A percentile compares a stretch with the other conserved stretches of the same genome.
Conservation (phyloP, 2,888 invertebrate genomes). For the Polyommatus icarus region DNA sequence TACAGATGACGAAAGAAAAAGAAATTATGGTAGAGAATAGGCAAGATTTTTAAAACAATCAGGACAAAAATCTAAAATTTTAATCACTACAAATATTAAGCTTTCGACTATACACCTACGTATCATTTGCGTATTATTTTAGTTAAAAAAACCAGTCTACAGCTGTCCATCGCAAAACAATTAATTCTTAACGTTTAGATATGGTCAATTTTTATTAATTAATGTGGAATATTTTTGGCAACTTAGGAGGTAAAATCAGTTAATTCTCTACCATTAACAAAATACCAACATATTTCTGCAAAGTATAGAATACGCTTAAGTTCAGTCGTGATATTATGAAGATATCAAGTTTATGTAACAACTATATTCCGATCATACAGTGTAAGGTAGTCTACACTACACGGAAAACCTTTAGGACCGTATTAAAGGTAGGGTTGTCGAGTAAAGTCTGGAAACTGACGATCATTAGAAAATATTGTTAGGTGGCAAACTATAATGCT, state of each 20-base stretch:
- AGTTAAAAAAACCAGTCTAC: neutral
- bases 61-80: neutral
- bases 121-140: neutral
- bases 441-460: too few species aligned
- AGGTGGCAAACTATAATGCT: too few species aligned
- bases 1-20: neutral
- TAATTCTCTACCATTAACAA: too few species aligned
- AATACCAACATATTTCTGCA: too few species aligned
- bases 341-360: neutral
- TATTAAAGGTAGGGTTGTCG: neutral
- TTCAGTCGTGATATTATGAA: neutral
- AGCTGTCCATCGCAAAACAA: neutral
- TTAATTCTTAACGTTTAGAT: neutral
- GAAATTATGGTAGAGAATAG: neutral
- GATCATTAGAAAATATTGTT: too few species aligned
- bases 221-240: neutral
- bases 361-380: neutral
- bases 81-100: neutral
- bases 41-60: neutral
- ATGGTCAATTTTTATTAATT: neutral
- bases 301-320: neutral
- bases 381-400: neutral
- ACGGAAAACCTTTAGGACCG: neutral
- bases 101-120: neutral
- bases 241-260: neutral